Evolutionary conservation across 1,140 invertebrate species (phyloP), one percentile per base, ranked within the genome.

Genomic region (Drepana arcuata): DNA sequence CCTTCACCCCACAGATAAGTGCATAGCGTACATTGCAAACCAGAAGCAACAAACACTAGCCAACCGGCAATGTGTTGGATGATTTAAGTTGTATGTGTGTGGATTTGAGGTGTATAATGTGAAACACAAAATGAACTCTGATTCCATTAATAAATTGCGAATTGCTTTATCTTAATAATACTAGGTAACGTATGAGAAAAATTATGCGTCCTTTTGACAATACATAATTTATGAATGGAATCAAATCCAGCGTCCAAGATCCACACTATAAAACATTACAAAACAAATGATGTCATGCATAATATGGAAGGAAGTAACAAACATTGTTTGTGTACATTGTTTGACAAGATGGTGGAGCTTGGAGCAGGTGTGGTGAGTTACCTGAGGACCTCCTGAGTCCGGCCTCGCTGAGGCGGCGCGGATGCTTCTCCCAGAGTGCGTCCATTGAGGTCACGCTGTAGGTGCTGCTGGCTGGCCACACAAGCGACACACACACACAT

Each of bases 371-470:
- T n/a, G n/a, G 34, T 41, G 41, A 71, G 83, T 80, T 88, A 91
- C 90, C 90, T 88, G 90, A 90, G 57, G 87, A 88, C 72, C 89
- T 84, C 56, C 88, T 85, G 31, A 90, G 83, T 51, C 88, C 89
- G 48, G 89, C 88, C 73, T 91, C 89, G 78, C 88, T 90, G 57
- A 90, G 84, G 60, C 88, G 85, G 49, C 88, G 87, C 34, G 87
- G 85, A 47, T 89, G 86, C 65, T 85, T 86, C 69, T 90, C 89
- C 88, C 88, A 90, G 34, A 90, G 84, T 50, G 86, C 85, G 71
- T 91, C 89, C 88, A 90, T 89, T 44, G 87, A 87, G 36, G 86
- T 87, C 75, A 85, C 69, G 62, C 78, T 82, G 67, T 79, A 84
- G 58, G 75, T 84, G 75, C 86, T 87, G 84, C 84, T 84, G 61